Conservation (phyloP, 2,113 vertebrate genomes). For the Cnemophilus loriae region DNA sequence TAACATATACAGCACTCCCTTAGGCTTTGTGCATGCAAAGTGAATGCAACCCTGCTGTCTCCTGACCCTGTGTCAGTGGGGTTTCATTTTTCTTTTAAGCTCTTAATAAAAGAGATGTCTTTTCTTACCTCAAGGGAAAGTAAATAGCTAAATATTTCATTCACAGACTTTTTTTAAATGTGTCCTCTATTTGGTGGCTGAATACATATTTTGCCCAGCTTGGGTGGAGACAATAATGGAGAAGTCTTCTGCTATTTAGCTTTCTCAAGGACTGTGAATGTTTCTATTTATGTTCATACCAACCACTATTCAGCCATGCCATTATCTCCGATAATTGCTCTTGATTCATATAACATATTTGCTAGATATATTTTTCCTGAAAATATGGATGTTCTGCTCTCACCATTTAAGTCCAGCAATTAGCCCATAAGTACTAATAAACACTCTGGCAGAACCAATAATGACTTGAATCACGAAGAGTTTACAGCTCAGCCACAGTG, state of each 20-base stretch:
- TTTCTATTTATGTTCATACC: background rate
- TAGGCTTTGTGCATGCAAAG: slow-evolving; percentile 19
- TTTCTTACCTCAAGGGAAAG: background rate
- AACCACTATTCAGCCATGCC: background rate
- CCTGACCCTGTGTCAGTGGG: background rate
- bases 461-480: background rate
- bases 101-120: slow-evolving; percentile 7
- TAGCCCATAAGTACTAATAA: background rate
- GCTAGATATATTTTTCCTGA: background rate
- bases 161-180: background rate
- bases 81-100: slow-evolving; percentile 16
- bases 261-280: background rate
- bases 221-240: background rate
- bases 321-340: background rate
- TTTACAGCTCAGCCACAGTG: background rate
- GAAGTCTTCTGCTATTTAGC: background rate
- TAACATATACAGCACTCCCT: slow-evolving; percentile 20
- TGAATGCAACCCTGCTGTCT: background rate
- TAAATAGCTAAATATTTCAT: slow-evolving; percentile 19
- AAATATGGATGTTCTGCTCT: background rate
- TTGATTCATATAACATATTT: background rate
- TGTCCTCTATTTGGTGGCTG: background rate
- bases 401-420: background rate
- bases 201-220: background rate
- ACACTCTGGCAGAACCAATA: background rate